Evolutionary conservation across 2,113 vertebrate genomes (phyloP).

Genomic region (Chloebia gouldiae): DNA sequence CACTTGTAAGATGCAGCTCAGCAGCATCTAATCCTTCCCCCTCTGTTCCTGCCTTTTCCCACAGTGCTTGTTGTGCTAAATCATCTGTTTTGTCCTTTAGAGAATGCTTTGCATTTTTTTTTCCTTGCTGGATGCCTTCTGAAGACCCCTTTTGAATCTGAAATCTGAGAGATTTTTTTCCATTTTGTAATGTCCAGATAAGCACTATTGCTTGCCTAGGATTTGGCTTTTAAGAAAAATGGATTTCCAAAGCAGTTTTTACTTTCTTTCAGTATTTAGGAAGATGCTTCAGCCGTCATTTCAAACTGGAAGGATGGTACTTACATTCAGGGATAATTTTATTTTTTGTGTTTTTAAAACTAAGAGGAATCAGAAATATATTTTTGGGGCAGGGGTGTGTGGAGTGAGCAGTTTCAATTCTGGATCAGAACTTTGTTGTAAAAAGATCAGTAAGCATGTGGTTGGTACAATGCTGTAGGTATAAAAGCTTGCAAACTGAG

Average conservation of each 20-base stretch:
- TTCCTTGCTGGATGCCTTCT: background rate
- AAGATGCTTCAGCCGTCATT: background rate
- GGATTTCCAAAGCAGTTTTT: background rate
- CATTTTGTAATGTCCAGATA: background rate
- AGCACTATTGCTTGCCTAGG: background rate
- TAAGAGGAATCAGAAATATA: background rate
- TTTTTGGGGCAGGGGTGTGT: background rate
- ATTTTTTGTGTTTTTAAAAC: background rate
- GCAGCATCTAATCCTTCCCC: background rate
- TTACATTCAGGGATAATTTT: background rate
- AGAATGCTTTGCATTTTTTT: background rate
- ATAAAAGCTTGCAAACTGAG: background rate
- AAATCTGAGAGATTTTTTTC: background rate
- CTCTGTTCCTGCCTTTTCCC: background rate
- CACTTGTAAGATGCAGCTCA: background rate
- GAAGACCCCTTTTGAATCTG: background rate
- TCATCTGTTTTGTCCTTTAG: background rate
- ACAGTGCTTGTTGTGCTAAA: background rate
- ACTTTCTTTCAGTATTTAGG: background rate
- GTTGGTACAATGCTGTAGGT: background rate
- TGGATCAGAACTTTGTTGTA: background rate
- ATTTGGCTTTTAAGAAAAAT: background rate
- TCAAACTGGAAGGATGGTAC: background rate
- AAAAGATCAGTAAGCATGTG: background rate
- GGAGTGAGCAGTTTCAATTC: background rate